Conservation (phyloP, 2,888 invertebrate genomes). For the Dolichopus griseipennis region DNA sequence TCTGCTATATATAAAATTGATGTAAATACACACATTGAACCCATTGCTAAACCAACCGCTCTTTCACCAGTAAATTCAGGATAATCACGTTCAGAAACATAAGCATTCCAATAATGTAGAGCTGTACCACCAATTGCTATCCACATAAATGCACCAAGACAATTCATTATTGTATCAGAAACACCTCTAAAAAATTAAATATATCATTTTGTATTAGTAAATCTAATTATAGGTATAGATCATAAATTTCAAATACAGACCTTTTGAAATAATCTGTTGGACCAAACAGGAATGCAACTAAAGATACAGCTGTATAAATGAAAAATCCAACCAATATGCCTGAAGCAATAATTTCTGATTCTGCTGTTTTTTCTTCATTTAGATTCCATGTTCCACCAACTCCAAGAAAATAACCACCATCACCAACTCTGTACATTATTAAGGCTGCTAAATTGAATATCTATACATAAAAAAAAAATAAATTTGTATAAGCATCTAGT, state of each 20-base stretch:
- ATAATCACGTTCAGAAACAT: slow-evolving; percentile 70
- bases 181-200: slow-evolving; percentile 54
- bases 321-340: slow-evolving; percentile 80
- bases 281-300: slow-evolving; percentile 68
- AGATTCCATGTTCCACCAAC: slow-evolving; percentile 86
- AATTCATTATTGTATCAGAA: slow-evolving; percentile 79
- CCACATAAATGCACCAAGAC: slow-evolving; percentile 76
- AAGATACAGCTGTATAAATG: slow-evolving; percentile 69
- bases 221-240: neutral
- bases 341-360: slow-evolving; percentile 79
- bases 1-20: slow-evolving; percentile 75
- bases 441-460: slow-evolving; percentile 42
- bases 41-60: slow-evolving; percentile 73
- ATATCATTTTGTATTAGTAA: neutral
- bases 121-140: slow-evolving; percentile 77
- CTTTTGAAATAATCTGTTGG: slow-evolving; percentile 62
- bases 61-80: slow-evolving; percentile 63
- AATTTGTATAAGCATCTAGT: no score
- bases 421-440: slow-evolving; percentile 67
- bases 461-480: slow-evolving; percentile 41
- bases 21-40: slow-evolving; percentile 68
- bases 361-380: slow-evolving; percentile 79
- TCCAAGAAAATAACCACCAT: slow-evolving; percentile 73
- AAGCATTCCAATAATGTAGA: slow-evolving; percentile 82
- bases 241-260: slow-evolving; percentile 31